A percentile compares a stretch with the other conserved stretches of the same genome.
These are phyloP conservation scores for Drosophila sulfurigaster DNA, from an alignment of 1,140 invertebrate species.

Conservation along the genomic window DNA sequence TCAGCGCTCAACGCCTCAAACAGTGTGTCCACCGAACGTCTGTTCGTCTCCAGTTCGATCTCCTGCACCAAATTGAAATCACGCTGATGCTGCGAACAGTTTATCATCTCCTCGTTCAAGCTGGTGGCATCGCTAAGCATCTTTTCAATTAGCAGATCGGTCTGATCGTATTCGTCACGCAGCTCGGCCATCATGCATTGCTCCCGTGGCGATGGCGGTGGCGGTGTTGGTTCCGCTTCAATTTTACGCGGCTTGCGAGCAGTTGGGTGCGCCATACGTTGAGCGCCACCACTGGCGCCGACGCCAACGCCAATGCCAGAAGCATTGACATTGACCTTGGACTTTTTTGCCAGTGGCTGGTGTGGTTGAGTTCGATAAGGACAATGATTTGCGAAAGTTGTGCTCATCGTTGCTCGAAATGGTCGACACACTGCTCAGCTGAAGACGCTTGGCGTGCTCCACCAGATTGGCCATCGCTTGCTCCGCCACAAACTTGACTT, in stretches of 20 bases:
- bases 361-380: too few relatives aligned
- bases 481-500: slow-evolving; percentile 23
- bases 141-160: slow-evolving; percentile 44
- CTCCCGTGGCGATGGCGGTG: slow-evolving; percentile 64
- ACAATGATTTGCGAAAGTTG: neutral
- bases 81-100: slow-evolving; percentile 40
- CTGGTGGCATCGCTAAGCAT: slow-evolving; percentile 43
- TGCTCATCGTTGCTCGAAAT: neutral
- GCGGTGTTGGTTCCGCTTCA: slow-evolving; percentile 40
- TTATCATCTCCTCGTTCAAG: slow-evolving; percentile 36
- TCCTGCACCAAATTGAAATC: slow-evolving; percentile 51
- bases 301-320: too few relatives aligned
- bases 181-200: slow-evolving; percentile 19
- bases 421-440: slow-evolving; percentile 37
- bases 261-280: neutral
- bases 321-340: neutral
- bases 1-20: slow-evolving; percentile 20
- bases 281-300: neutral
- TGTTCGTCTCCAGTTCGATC: slow-evolving; percentile 50
- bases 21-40: slow-evolving; percentile 27
- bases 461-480: slow-evolving; percentile 45
- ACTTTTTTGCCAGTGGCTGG: neutral
- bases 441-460: slow-evolving; percentile 45
- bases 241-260: slow-evolving; percentile 10
- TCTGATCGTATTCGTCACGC: slow-evolving; percentile 28